Percentiles rank a stretch among this genome's conserved stretches.
Conservation (phyloP, 2,888 invertebrate genomes). For the Caradrina kadenii region DNA sequence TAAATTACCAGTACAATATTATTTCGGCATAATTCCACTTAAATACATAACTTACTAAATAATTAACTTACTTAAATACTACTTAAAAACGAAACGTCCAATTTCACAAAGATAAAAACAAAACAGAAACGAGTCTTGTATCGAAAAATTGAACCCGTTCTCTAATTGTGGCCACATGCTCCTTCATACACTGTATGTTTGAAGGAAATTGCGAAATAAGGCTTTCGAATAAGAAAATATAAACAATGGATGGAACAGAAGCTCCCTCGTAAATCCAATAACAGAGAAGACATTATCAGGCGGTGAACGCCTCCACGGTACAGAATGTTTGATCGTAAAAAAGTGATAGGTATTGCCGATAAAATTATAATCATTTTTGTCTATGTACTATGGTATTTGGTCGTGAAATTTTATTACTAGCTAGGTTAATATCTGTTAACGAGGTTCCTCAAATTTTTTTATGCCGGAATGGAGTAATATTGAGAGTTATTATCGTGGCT, state of each 20-base stretch:
- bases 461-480: constrained; percentile 47
- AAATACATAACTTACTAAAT: too few species aligned
- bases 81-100: constrained; percentile 12
- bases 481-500: constrained; percentile 42
- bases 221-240: constrained; percentile 68
- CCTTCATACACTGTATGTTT: constrained; percentile 33
- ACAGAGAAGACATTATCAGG: constrained; percentile 61
- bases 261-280: constrained; percentile 66
- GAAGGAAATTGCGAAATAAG: constrained; percentile 66
- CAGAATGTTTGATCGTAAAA: constrained; percentile 59
- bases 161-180: constrained; percentile 49
- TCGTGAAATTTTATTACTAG: constrained; percentile 58
- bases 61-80: too few species aligned
- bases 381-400: constrained; percentile 52
- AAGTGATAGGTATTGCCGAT: constrained; percentile 51
- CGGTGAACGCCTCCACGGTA: constrained; percentile 48
- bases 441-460: constrained; percentile 55
- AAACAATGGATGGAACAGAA: constrained; percentile 65
- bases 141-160: constrained; percentile 42
- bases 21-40: neutral
- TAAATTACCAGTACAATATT: neutral
- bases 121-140: constrained; percentile 8
- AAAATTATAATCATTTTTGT: constrained; percentile 60
- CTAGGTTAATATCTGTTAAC: constrained; percentile 57
- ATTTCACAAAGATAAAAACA: constrained; percentile 12